Conservation (phyloP, 1,140 invertebrate genomes). For the Semibalanus balanoides region DNA sequence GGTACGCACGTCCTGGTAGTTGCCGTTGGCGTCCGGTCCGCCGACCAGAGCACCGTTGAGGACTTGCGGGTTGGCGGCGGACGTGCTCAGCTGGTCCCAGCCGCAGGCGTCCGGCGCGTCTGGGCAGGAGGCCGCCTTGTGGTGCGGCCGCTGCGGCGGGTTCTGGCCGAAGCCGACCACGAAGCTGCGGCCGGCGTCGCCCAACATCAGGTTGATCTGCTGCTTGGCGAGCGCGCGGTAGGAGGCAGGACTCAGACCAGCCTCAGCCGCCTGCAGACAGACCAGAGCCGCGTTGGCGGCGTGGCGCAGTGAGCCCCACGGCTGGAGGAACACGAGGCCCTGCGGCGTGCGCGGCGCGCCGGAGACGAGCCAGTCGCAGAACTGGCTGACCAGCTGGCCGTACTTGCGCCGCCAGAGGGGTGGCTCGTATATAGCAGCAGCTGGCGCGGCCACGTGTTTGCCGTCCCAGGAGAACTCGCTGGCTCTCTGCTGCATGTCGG, state of each 20-base stretch:
- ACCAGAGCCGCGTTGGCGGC: constrained; percentile 43
- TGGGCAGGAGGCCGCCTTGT: constrained; percentile 22
- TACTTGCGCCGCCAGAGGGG: constrained; percentile 27
- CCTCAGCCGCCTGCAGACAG: constrained; percentile 24
- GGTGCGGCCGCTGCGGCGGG: constrained; percentile 30
- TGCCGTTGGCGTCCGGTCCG: constrained; percentile 28
- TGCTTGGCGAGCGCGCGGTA: constrained; percentile 33
- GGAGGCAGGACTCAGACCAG: not conserved
- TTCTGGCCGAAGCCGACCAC: constrained; percentile 46
- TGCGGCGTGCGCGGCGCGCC: constrained; percentile 37
- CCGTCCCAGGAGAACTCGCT: constrained; percentile 43
- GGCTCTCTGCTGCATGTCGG: constrained; percentile 24
- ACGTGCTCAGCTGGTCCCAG: constrained; percentile 21
- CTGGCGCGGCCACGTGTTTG: constrained; percentile 41
- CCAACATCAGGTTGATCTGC: constrained; percentile 47
- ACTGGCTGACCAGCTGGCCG: constrained; percentile 22
- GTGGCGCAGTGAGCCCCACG: constrained; percentile 41
- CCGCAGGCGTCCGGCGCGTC: constrained; percentile 22
- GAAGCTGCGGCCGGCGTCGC: constrained; percentile 42
- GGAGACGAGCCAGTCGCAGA: constrained; percentile 37
- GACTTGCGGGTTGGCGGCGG: constrained; percentile 27
- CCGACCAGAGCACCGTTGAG: constrained; percentile 33
- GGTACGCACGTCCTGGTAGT: constrained; percentile 26
- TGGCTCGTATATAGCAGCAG: constrained; percentile 37
- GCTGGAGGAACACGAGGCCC: constrained; percentile 41